A percentile compares a stretch with the other conserved stretches of the same genome.
These are phyloP conservation scores for Tricholauxania praeusta DNA, from an alignment of 2,888 invertebrate species.

Conservation along the genomic window DNA sequence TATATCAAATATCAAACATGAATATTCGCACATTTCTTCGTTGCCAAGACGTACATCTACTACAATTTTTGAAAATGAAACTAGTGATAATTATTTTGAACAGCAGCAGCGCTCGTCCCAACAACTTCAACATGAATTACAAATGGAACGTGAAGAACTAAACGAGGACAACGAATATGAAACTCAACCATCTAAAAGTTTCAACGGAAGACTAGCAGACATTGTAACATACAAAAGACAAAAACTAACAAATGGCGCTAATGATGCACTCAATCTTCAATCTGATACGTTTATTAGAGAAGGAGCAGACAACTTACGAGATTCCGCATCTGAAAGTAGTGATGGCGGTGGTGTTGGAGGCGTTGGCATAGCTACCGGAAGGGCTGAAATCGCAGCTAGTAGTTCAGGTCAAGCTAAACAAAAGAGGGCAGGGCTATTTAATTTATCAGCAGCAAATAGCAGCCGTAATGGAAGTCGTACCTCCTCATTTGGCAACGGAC, in stretches of 20 bases:
- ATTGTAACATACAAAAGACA: slow-evolving; percentile 43
- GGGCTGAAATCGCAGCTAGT: slow-evolving; percentile 34
- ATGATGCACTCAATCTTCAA: not conserved
- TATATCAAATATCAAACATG: slow-evolving; percentile 47
- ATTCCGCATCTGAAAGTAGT: slow-evolving; percentile 57
- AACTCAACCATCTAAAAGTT: slow-evolving; percentile 43
- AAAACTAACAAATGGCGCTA: slow-evolving; percentile 46
- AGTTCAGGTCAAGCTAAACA: slow-evolving; percentile 28
- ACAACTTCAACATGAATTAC: no score
- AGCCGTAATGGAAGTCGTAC: slow-evolving; percentile 51
- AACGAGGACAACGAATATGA: slow-evolving; percentile 45
- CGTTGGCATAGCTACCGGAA: slow-evolving; percentile 18
- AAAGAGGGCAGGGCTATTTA: slow-evolving; percentile 50
- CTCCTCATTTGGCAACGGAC: slow-evolving; percentile 54
- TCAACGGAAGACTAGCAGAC: slow-evolving; percentile 38
- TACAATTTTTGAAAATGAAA: slow-evolving; percentile 48
- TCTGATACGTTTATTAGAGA: slow-evolving; percentile 16
- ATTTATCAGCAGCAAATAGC: slow-evolving; percentile 45
- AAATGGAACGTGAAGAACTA: slow-evolving; percentile 36
- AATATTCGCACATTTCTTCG: slow-evolving; percentile 29
- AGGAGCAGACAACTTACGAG: slow-evolving; percentile 44
- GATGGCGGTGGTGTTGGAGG: slow-evolving; percentile 49
- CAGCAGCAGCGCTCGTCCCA: not conserved
- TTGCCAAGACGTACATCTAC: slow-evolving; percentile 50
- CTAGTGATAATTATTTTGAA: slow-evolving; percentile 39